Conservation (phyloP, 2,113 vertebrate species). For the Proterorhinus semilunaris region DNA sequence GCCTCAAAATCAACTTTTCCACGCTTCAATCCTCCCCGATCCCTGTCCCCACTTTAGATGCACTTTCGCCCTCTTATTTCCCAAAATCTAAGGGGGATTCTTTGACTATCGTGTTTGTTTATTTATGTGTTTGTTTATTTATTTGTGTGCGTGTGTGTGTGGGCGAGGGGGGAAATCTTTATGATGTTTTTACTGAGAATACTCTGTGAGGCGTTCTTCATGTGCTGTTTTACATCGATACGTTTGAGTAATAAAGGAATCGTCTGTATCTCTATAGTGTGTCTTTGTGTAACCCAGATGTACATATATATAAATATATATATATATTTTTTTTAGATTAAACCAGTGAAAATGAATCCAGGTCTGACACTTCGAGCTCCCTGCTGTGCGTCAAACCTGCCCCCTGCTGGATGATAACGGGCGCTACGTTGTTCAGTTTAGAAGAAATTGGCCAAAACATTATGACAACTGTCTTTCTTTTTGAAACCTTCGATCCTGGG, state of each 20-base stretch:
- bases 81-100: conserved; percentile 24
- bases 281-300: background rate
- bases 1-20: conserved; percentile 1
- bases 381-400: conserved; percentile 56
- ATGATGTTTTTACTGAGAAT: conserved; percentile 57
- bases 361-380: conserved; percentile 16
- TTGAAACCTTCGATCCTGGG: no score
- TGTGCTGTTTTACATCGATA: conserved; percentile 72
- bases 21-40: conserved; percentile 43
- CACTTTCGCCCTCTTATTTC: conserved; percentile 68
- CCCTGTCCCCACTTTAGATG: conserved; percentile 41
- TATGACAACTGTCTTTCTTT: no score
- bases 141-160: conserved; percentile 53
- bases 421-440: conserved; percentile 5
- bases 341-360: conserved; percentile 15
- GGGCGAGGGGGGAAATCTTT: conserved; percentile 36
- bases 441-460: background rate
- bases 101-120: background rate
- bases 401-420: conserved; percentile 55
- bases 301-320: background rate
- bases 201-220: conserved; percentile 72
- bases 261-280: conserved; percentile 14
- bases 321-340: conserved; percentile 21
- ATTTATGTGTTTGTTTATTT: no score
- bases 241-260: conserved; percentile 71